phyloP scores from a whole-genome alignment of 2,888 invertebrate species.

The Pardosa pseudoannulata region DNA sequence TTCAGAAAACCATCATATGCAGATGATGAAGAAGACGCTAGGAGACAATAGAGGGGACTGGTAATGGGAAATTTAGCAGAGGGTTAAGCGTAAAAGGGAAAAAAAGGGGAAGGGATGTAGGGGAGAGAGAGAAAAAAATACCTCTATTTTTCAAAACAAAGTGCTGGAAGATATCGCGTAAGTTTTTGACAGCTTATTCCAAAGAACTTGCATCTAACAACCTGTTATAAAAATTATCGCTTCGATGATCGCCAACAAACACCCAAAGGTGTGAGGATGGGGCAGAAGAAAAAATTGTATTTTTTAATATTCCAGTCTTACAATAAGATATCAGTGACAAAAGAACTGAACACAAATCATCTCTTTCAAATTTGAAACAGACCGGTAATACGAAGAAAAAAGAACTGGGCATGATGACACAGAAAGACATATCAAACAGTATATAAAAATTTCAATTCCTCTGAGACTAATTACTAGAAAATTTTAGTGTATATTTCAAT shows the following conservation, averaged over 20 bases:
- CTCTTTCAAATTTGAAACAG: no score
- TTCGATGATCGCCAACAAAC: slow-evolving; percentile 35
- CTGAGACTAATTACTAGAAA: no score
- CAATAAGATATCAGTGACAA: not conserved
- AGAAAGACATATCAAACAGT: no score
- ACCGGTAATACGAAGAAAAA: no score
- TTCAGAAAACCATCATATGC: slow-evolving; percentile 63
- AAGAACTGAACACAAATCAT: not conserved
- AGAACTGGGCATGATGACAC: no score
- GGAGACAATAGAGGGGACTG: slow-evolving; percentile 43
- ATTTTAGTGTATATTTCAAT: no score
- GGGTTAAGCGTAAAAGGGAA: slow-evolving; percentile 22
- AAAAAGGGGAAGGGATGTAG: slow-evolving; percentile 6
- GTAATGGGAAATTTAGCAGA: slow-evolving; percentile 60
- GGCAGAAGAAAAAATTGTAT: not conserved
- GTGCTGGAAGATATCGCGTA: slow-evolving; percentile 45
- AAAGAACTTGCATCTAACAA: slow-evolving; percentile 47
- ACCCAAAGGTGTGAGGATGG: slow-evolving; percentile 15
- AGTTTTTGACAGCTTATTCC: slow-evolving; percentile 65
- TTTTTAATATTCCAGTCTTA: not conserved
- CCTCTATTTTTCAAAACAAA: slow-evolving; percentile 53
- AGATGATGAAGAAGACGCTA: slow-evolving; percentile 56
- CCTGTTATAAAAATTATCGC: slow-evolving; percentile 38
- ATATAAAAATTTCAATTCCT: no score
- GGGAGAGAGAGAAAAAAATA: slow-evolving; percentile 1